phyloP scores from a whole-genome alignment of 1,140 invertebrate species.

The Brachionus calyciflorus region DNA sequence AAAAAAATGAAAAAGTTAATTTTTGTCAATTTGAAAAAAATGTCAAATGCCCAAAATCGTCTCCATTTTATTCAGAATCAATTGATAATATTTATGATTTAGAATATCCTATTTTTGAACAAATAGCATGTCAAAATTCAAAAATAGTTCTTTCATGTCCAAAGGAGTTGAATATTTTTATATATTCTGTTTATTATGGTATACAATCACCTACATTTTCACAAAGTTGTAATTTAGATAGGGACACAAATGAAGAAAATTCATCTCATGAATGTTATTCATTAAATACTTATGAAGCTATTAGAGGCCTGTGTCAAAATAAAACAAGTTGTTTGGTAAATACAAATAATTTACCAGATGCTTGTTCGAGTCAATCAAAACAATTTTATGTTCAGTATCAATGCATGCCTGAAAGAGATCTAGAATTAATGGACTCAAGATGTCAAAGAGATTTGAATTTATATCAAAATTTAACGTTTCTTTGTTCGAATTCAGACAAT shows the following conservation, averaged over 20 bases:
- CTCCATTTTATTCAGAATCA: neutral
- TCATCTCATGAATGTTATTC: neutral
- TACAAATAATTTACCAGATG: neutral
- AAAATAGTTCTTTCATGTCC: constrained; percentile 31
- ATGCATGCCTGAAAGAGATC: neutral
- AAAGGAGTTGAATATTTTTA: neutral
- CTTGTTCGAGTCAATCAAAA: constrained; percentile 11
- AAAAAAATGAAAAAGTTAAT: neutral
- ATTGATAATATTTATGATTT: neutral
- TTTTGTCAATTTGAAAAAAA: neutral
- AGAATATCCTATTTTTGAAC: neutral
- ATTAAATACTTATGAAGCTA: neutral
- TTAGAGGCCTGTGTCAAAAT: neutral
- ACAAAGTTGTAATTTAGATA: neutral
- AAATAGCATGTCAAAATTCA: constrained; percentile 15
- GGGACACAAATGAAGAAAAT: neutral
- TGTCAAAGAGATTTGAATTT: neutral
- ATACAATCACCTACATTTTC: neutral
- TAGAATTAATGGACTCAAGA: neutral
- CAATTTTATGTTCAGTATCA: constrained; percentile 27
- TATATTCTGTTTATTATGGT: constrained; percentile 32
- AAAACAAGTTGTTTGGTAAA: neutral
- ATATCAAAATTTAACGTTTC: neutral
- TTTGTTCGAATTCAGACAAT: neutral
- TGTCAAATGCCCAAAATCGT: neutral